Conservation (phyloP, 2,888 invertebrate species). For the Drosophila colorata region DNA sequence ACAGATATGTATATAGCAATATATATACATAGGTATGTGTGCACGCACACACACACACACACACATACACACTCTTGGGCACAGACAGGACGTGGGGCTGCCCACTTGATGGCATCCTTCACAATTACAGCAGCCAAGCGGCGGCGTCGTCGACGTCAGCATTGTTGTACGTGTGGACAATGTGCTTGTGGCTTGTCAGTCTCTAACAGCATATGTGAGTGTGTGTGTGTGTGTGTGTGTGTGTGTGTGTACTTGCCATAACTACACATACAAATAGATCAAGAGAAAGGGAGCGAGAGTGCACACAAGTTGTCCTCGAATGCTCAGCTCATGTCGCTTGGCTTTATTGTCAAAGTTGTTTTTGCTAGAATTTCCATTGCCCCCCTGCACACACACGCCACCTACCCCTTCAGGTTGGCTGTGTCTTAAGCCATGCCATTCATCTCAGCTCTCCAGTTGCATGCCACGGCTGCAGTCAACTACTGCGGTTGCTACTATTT, state of each 20-base stretch:
- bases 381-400: neutral
- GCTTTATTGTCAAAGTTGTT: constrained; percentile 65
- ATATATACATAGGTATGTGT: constrained; percentile 14
- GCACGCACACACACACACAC: constrained; percentile 15
- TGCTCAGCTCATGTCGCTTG: constrained; percentile 72
- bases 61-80: constrained; percentile 18
- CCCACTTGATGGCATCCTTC: constrained; percentile 79
- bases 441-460: constrained; percentile 36
- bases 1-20: constrained; percentile 29
- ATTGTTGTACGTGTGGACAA: constrained; percentile 70
- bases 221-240: constrained; percentile 7
- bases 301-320: constrained; percentile 56
- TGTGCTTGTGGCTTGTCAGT: constrained; percentile 78
- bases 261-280: constrained; percentile 45
- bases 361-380: constrained; percentile 51
- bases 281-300: neutral
- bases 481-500: constrained; percentile 71
- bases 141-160: constrained; percentile 36
- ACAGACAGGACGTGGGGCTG: constrained; percentile 32
- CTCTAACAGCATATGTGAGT: constrained; percentile 43
- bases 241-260: constrained; percentile 50
- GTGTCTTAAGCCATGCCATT: constrained; percentile 53
- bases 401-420: constrained; percentile 20
- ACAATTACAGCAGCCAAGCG: constrained; percentile 74
- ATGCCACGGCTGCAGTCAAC: constrained; percentile 51